A percentile compares a stretch with the other conserved stretches of the same genome.
phyloP scores from a whole-genome alignment of 2,888 invertebrate species.

The Drosophila vallismaia region DNA sequence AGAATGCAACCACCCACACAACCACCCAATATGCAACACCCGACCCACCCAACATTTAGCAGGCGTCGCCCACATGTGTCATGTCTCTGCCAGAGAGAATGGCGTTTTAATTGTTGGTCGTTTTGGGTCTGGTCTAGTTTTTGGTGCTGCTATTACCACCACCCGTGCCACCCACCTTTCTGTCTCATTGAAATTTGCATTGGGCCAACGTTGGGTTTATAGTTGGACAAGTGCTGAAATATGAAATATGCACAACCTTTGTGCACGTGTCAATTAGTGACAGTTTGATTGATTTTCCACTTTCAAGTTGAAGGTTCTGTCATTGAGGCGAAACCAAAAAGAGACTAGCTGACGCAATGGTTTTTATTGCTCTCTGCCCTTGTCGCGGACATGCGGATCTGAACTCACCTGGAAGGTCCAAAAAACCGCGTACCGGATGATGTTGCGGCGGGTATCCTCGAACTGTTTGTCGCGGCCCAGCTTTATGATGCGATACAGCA shows the following conservation, averaged over 20 bases:
- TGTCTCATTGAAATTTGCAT: constrained; percentile 33
- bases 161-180: constrained; percentile 3
- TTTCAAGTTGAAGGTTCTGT: constrained; percentile 45
- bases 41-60: constrained; percentile 35
- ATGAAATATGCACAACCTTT: constrained; percentile 59
- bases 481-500: constrained; percentile 94
- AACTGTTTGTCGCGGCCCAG: constrained; percentile 96
- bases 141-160: constrained; percentile 7
- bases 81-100: constrained; percentile 37
- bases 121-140: not conserved
- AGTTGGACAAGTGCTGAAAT: constrained; percentile 55
- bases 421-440: constrained; percentile 94
- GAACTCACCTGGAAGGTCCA: constrained; percentile 93
- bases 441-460: constrained; percentile 93
- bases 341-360: constrained; percentile 36
- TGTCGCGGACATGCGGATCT: not conserved
- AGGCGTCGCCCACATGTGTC: constrained; percentile 45
- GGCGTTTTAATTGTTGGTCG: constrained; percentile 42
- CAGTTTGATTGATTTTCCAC: constrained; percentile 58
- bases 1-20: constrained; percentile 4
- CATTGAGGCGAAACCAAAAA: constrained; percentile 36
- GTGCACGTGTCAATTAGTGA: constrained; percentile 52
- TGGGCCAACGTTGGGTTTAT: constrained; percentile 7
- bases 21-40: not conserved
- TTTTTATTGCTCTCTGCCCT: not conserved